A percentile compares a stretch with the other conserved stretches of the same genome.
These are phyloP conservation scores for Tetramorium parvispinum DNA, from an alignment of 1,140 invertebrate genomes.

Conservation along the genomic window DNA sequence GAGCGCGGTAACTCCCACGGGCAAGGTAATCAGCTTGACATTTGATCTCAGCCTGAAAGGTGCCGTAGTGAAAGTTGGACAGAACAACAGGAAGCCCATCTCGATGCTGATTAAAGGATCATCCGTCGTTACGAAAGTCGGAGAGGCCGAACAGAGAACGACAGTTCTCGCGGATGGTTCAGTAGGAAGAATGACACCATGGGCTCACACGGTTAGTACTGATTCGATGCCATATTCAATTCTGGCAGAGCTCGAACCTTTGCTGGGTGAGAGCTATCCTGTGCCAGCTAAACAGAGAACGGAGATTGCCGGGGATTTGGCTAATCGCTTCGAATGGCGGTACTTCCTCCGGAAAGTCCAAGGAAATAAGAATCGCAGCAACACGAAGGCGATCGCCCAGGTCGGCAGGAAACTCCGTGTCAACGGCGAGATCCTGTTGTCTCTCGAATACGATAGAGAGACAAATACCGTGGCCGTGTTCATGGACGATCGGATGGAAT, in stretches of 20 bases:
- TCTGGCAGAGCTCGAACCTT: slow-evolving; percentile 92
- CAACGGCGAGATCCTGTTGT: slow-evolving; percentile 96
- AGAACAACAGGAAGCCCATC: slow-evolving; percentile 93
- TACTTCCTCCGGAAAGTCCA: slow-evolving; percentile 92
- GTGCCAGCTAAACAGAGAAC: slow-evolving; percentile 95
- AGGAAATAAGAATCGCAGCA: slow-evolving; percentile 88
- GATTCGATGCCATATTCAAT: slow-evolving; percentile 95
- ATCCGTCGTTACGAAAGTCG: slow-evolving; percentile 92
- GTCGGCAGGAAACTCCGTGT: slow-evolving; percentile 94
- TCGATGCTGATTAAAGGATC: slow-evolving; percentile 95
- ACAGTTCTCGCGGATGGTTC: slow-evolving; percentile 93
- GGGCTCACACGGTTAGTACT: slow-evolving; percentile 93
- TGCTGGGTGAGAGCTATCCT: slow-evolving; percentile 95
- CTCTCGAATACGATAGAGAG: slow-evolving; percentile 96
- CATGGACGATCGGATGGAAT: slow-evolving; percentile 94
- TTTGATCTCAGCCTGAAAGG: slow-evolving; percentile 96
- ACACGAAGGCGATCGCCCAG: slow-evolving; percentile 90
- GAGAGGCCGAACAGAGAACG: slow-evolving; percentile 92
- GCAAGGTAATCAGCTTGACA: slow-evolving; percentile 93
- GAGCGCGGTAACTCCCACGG: slow-evolving; percentile 96
- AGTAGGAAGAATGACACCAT: slow-evolving; percentile 92
- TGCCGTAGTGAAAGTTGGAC: slow-evolving; percentile 93
- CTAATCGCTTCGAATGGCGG: slow-evolving; percentile 97
- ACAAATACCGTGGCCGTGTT: slow-evolving; percentile 95
- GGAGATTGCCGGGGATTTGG: slow-evolving; percentile 94